Evolutionary conservation across 2,113 vertebrate species (phyloP).

Genomic region (Theristicus caerulescens): DNA sequence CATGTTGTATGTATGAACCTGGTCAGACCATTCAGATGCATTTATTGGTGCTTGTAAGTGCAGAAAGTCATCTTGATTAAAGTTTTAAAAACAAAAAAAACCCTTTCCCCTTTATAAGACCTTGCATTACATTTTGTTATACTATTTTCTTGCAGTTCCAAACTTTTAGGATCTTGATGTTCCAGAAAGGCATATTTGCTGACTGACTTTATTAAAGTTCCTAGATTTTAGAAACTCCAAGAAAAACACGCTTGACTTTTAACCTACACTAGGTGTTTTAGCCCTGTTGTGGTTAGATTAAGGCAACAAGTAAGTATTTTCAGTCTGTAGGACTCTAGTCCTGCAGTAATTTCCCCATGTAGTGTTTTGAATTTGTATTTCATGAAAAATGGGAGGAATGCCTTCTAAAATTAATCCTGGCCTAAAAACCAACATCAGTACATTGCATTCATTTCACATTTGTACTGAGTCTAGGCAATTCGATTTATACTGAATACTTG

Average conservation of each 20-base stretch:
- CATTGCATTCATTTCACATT: background rate
- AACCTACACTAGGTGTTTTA: rapidly evolving
- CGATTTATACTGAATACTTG: background rate
- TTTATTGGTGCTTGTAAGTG: background rate
- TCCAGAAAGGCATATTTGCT: background rate
- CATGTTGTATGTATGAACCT: background rate
- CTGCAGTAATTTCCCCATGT: background rate
- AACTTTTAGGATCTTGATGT: background rate
- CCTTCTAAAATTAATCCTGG: background rate
- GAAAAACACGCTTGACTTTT: background rate
- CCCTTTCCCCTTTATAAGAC: background rate
- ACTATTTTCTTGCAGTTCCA: background rate
- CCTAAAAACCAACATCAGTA: background rate
- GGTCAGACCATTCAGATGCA: background rate
- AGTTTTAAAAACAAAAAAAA: background rate
- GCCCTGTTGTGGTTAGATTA: background rate
- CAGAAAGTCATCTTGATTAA: background rate
- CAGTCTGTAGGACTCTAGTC: background rate
- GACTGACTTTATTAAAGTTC: background rate
- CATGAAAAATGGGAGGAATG: background rate
- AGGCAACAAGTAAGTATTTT: background rate
- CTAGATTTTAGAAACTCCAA: background rate
- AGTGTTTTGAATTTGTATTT: background rate
- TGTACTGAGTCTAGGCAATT: background rate
- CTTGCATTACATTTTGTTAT: background rate